Base-by-base conservation (phyloP, 2,888 invertebrate genomes). In the Parelbella ahira region DNA sequence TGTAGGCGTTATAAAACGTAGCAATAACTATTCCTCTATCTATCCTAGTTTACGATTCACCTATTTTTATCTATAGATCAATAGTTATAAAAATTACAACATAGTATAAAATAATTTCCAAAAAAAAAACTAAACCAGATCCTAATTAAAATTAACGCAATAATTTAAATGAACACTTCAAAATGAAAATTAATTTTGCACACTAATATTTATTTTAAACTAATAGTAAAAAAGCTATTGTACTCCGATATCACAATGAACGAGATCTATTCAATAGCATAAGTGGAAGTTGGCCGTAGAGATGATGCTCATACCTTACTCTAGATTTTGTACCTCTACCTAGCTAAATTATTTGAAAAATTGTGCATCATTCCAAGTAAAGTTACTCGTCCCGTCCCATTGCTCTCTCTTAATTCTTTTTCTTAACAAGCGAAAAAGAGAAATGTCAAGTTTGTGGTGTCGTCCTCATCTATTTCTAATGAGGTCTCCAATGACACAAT, bases 341-440 rank as follows among this genome's bases (percentile, higher is more conserved):
- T 83, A 83, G 67, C 76, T 80, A 78, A 68, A 41, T 71, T 82
- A 80, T 51, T 60, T 68, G 63, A 73, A 74, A 81, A 80, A 72
- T 83, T 83, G 84, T 84, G 84, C 82, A 78, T 41, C 33, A 65
- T 36, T 42, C 36, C 28, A 28, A 29, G 10, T 24, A n/a, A 29
- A 7, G 28, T 8, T 2, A 27, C 6, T n/a, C n/a, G n/a, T 8
- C 13, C 2, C 2, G 45, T 44, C 45, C 32, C 21, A 38, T 44
- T 39, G 45, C 23, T 10, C n/a, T 32, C 4, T 18, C 13, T 23
- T 19, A 21, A 23, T 18, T 29, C 5, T 6, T 15, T 11, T 25
- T 10, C 12, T 8, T 28, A 5, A 10, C 24, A 29, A 23, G 11
- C 21, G 10, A 10, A 10, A 23, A 13, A 30, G n/a, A n/a, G n/a